These are phyloP conservation scores for Sphaeramia orbicularis DNA, from an alignment of 2,797 vertebrate genomes.

Conservation along the genomic window DNA sequence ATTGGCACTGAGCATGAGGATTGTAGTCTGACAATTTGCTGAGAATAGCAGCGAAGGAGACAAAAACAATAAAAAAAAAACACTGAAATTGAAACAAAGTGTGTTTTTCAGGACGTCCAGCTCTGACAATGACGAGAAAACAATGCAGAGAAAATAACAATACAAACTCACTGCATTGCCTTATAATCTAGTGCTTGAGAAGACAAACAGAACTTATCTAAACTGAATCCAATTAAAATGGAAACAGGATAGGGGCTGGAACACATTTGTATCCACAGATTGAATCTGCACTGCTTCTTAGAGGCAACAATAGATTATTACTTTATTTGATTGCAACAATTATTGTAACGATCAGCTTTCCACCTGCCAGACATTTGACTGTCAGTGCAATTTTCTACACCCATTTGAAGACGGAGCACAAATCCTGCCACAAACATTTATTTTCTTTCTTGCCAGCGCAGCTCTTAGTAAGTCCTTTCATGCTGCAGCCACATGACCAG, in stretches of 20 bases:
- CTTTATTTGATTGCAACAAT: constrained; percentile 75
- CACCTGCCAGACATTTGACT: constrained; percentile 69
- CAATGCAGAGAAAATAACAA: constrained; percentile 55
- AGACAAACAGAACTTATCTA: constrained; percentile 68
- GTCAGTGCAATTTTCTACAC: constrained; percentile 63
- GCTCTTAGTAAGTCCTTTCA: background rate
- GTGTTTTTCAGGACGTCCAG: constrained; percentile 29
- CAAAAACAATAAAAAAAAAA: constrained; percentile 29
- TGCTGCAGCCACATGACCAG: constrained; percentile 10
- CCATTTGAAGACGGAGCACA: constrained; percentile 45
- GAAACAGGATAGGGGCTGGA: constrained; percentile 51
- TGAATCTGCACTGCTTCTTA: constrained; percentile 66
- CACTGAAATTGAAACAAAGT: constrained; percentile 45
- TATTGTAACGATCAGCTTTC: constrained; percentile 63
- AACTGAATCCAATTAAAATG: constrained; percentile 74
- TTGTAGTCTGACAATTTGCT: constrained; percentile 16
- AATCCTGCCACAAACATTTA: constrained; percentile 31
- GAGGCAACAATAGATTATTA: constrained; percentile 60
- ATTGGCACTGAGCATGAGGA: constrained; percentile 26
- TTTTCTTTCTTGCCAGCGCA: constrained; percentile 13
- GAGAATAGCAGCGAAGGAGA: constrained; percentile 15
- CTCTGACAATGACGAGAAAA: constrained; percentile 43
- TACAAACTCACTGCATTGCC: constrained; percentile 36
- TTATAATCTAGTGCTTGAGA: constrained; percentile 62
- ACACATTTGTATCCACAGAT: constrained; percentile 70